Evolutionary conservation across 2,113 vertebrate genomes (phyloP), one percentile per base, ranked within the genome.

Genomic region (Gopherus evgoodei): DNA sequence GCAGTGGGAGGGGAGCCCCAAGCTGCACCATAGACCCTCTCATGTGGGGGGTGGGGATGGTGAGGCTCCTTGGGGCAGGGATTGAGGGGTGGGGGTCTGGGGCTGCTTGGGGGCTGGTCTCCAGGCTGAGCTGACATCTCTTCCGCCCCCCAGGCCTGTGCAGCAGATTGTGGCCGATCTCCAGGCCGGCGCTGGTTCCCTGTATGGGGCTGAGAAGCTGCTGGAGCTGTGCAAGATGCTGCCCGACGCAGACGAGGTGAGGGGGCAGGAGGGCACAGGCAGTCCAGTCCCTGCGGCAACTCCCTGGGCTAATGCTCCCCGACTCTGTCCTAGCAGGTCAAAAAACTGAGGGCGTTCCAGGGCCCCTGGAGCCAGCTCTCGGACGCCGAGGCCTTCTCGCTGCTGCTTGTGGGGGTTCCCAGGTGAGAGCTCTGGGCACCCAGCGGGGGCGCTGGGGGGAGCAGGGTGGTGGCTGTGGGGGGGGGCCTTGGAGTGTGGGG

Each of bases 171-270:
- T 98, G 44, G 91, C 96, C 1, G 98, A 98, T n/a, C 98, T 99
- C 53, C 87, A 90, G 83, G 92, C 88, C 4, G 98, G 98, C 19
- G 92, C 47, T 3, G 93, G 96, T 35, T 94, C 91, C 0, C 89
- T 81, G 38, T 99, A 98, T 52, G 98, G 97, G 12, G 88, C 96
- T 1, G 98, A 98, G 88, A 99, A 98, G 91, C 96, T 99, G 57
- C 93, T 90, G 81, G 98, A 99, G 81, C 92, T 99, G 59, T 96
- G 93, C 56, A 98, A 98, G 96, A 78, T 99, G 86, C 93, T 99
- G 91, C 99, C 98, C 13, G 98, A 99, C 2, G 91, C 98, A 10
- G 96, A 93, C 31, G 99, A 99, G 98, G 99, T 99, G 96, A 69
- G 56, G 54, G 9, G 3, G 22, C 11, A 17, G 31, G 5, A 3